A percentile compares a stretch with the other conserved stretches of the same genome.
Conservation (phyloP, 2,888 invertebrate genomes). For the Seira ritae region DNA sequence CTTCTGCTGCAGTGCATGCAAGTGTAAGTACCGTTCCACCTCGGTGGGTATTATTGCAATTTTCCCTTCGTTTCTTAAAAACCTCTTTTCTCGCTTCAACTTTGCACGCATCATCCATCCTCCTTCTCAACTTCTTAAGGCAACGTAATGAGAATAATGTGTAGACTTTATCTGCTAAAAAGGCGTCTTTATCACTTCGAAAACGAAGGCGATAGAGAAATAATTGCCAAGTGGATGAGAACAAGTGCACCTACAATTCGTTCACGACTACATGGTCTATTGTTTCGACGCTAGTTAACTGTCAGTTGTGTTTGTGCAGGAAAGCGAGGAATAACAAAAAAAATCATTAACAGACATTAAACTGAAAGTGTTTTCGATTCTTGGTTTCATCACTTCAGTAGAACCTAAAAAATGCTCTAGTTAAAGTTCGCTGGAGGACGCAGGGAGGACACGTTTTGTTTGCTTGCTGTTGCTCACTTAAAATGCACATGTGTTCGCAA, state of each 20-base stretch:
- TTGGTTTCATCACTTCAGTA: too few species aligned
- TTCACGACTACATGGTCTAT: slow-evolving; percentile 33
- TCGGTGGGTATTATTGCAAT: slow-evolving; percentile 57
- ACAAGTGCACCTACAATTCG: slow-evolving; percentile 26
- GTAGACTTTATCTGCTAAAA: too few species aligned
- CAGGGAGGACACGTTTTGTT: too few species aligned
- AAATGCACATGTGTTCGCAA: too few species aligned
- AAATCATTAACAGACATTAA: slow-evolving; percentile 4
- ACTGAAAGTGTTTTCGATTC: too few species aligned
- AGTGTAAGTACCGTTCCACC: slow-evolving; percentile 56
- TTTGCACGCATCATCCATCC: slow-evolving; percentile 30
- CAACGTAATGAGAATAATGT: too few species aligned
- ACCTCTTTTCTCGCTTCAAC: slow-evolving; percentile 47
- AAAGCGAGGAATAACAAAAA: slow-evolving; percentile 7
- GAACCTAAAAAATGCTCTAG: too few species aligned
- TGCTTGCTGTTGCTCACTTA: too few species aligned
- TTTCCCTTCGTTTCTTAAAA: slow-evolving; percentile 53
- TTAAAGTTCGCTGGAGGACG: too few species aligned
- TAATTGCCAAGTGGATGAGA: neutral
- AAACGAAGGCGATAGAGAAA: slow-evolving; percentile 39
- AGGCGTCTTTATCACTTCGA: slow-evolving; percentile 24
- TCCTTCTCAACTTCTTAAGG: too few species aligned
- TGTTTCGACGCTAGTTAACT: slow-evolving; percentile 39
- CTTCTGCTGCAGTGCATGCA: too few species aligned
- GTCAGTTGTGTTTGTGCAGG: slow-evolving; percentile 35